phyloP scores from a whole-genome alignment of 2,888 invertebrate genomes.

The Furcula furcula region DNA sequence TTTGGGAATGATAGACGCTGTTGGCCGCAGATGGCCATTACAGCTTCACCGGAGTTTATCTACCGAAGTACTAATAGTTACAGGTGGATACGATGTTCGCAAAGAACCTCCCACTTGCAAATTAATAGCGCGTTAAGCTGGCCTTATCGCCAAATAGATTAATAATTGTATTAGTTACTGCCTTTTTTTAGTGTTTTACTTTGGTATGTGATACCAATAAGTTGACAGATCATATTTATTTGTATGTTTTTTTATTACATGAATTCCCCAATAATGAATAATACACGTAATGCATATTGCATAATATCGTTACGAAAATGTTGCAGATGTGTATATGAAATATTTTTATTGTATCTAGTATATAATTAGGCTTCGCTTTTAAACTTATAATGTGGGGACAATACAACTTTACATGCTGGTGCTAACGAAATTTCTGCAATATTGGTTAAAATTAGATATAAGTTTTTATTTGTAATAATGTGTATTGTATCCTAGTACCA shows the following conservation, averaged over 20 bases:
- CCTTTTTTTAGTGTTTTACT: not conserved
- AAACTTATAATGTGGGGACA: conserved; percentile 8
- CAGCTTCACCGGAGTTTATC: too few species aligned
- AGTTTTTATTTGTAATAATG: conserved; percentile 13
- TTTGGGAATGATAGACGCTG: too few species aligned
- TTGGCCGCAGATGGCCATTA: too few species aligned
- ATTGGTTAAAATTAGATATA: conserved; percentile 14
- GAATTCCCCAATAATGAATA: conserved; percentile 1
- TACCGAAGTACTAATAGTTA: too few species aligned
- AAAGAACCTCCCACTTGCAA: too few species aligned
- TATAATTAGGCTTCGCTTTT: conserved; percentile 4
- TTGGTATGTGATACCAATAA: not conserved
- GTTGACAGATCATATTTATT: not conserved
- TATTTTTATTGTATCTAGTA: conserved; percentile 1
- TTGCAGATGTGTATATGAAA: conserved; percentile 5
- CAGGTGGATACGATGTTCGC: too few species aligned
- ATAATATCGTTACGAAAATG: conserved; percentile 2
- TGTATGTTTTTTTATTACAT: not conserved
- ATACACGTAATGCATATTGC: conserved; percentile 12
- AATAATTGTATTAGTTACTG: not conserved
- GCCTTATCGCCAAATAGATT: too few species aligned
- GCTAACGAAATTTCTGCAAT: conserved; percentile 40
- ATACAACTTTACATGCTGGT: conserved; percentile 32
- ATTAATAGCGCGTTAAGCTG: too few species aligned
- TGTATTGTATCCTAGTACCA: not conserved